A percentile compares a stretch with the other conserved stretches of the same genome.
Conservation (phyloP, 2,797 vertebrate species). For the Sebastes aleutianus region DNA sequence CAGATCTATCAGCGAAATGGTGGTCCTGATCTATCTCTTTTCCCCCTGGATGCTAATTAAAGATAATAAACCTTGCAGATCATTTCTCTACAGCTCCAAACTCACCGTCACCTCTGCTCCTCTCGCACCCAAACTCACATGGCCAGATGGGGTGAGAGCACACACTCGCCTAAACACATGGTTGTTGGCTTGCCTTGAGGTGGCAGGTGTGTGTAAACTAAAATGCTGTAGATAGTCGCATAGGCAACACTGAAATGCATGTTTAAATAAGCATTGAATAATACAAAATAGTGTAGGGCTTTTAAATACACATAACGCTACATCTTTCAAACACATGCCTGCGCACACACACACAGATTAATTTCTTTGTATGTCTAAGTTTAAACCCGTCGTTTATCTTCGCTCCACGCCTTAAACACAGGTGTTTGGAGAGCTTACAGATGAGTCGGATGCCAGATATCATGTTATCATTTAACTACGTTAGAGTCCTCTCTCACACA, state of each 20-base stretch:
- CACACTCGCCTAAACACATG: slow-evolving; percentile 2
- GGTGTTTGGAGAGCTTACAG: slow-evolving; percentile 70
- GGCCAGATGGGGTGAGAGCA: slow-evolving; percentile 38
- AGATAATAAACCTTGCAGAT: slow-evolving; percentile 77
- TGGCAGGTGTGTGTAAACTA: slow-evolving; percentile 64
- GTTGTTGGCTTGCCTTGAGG: slow-evolving; percentile 27
- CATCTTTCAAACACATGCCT: slow-evolving; percentile 38
- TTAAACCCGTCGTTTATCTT: slow-evolving; percentile 71
- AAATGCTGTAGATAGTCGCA: slow-evolving; percentile 4
- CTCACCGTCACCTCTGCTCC: slow-evolving; percentile 70
- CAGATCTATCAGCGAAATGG: slow-evolving; percentile 66
- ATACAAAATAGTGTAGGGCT: slow-evolving; percentile 51
- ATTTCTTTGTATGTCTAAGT: slow-evolving; percentile 51
- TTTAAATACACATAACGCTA: slow-evolving; percentile 34
- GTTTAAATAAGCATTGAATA: slow-evolving; percentile 56
- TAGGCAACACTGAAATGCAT: slow-evolving; percentile 11
- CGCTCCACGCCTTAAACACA: slow-evolving; percentile 76
- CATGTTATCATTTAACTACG: slow-evolving; percentile 58
- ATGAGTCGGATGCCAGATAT: slow-evolving; percentile 59
- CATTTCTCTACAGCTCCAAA: slow-evolving; percentile 77
- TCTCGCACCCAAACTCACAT: slow-evolving; percentile 58
- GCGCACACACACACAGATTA: slow-evolving; percentile 25
- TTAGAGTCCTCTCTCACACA: slow-evolving; percentile 17
- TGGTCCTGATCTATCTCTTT: slow-evolving; percentile 70
- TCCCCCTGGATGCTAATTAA: slow-evolving; percentile 75